Conservation (phyloP, 1,140 invertebrate genomes). For the Dendroctonus ponderosae region DNA sequence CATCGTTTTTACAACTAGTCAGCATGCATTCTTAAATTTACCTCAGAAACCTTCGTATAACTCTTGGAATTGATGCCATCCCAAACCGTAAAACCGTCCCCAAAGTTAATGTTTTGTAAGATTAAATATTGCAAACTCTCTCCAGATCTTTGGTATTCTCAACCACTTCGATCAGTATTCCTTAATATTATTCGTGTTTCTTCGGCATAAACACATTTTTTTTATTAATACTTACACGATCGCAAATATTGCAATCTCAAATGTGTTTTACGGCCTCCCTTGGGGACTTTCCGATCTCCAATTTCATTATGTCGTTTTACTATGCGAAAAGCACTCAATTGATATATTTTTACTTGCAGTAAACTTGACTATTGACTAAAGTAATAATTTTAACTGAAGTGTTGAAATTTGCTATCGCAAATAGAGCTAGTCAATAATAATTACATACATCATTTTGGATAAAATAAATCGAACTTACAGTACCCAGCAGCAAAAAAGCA, state of each 20-base stretch:
- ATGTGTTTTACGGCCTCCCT: slow-evolving; percentile 25
- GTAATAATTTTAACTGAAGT: slow-evolving; percentile 13
- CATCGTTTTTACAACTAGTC: slow-evolving; percentile 1
- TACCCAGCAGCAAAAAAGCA: too few species aligned
- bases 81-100: slow-evolving; percentile 47
- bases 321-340: slow-evolving; percentile 25
- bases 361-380: slow-evolving; percentile 10
- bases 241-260: too few species aligned
- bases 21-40: slow-evolving; percentile 30
- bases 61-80: slow-evolving; percentile 38
- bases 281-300: slow-evolving; percentile 23
- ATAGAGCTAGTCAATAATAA: too few species aligned
- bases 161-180: slow-evolving; percentile 24
- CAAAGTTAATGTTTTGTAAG: slow-evolving; percentile 39
- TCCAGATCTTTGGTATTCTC: slow-evolving; percentile 39
- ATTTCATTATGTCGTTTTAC: slow-evolving; percentile 28
- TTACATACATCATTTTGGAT: too few species aligned
- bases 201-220: slow-evolving; percentile 18
- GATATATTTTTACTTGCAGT: slow-evolving; percentile 10
- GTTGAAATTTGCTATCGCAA: background rate
- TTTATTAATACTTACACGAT: slow-evolving; percentile 13
- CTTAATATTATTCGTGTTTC: slow-evolving; percentile 26
- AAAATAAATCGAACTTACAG: too few species aligned
- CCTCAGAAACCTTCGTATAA: slow-evolving; percentile 18
- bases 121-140: slow-evolving; percentile 41